These are phyloP conservation scores for Caenorhabditis sp. DNA, from an alignment of 2,888 invertebrate species.

Conservation along the genomic window DNA sequence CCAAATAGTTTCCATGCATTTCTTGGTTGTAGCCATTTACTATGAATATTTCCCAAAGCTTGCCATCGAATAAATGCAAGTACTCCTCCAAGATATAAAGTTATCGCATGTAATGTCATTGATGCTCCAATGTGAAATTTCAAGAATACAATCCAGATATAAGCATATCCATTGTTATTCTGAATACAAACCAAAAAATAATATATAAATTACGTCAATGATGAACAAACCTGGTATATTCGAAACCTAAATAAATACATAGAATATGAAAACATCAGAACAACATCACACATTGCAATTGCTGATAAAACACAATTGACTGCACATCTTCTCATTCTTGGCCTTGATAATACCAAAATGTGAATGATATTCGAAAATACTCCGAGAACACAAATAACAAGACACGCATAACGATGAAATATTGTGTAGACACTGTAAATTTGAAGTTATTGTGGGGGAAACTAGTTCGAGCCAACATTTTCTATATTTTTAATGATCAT, in stretches of 20 bases:
- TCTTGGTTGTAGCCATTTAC: constrained; percentile 55
- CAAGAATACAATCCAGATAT: constrained; percentile 49
- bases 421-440: constrained; percentile 56
- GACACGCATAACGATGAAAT: constrained; percentile 58
- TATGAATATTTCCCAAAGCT: constrained; percentile 58
- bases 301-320: constrained; percentile 61
- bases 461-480: no score
- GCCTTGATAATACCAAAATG: constrained; percentile 54
- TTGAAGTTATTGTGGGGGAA: background rate
- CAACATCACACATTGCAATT: constrained; percentile 60
- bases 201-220: background rate
- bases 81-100: constrained; percentile 59
- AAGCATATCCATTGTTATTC: constrained; percentile 47
- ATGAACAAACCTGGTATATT: constrained; percentile 51
- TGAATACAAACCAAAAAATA: constrained; percentile 14
- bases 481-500: no score
- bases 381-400: constrained; percentile 58
- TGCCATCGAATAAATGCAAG: constrained; percentile 61
- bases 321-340: constrained; percentile 54
- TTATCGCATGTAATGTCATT: constrained; percentile 61
- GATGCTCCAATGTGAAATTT: constrained; percentile 58
- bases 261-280: constrained; percentile 58
- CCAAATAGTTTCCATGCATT: constrained; percentile 55
- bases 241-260: constrained; percentile 55
- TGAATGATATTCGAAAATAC: constrained; percentile 57